phyloP scores from a whole-genome alignment of 1,140 invertebrate genomes.

The Trichoplusia ni region DNA sequence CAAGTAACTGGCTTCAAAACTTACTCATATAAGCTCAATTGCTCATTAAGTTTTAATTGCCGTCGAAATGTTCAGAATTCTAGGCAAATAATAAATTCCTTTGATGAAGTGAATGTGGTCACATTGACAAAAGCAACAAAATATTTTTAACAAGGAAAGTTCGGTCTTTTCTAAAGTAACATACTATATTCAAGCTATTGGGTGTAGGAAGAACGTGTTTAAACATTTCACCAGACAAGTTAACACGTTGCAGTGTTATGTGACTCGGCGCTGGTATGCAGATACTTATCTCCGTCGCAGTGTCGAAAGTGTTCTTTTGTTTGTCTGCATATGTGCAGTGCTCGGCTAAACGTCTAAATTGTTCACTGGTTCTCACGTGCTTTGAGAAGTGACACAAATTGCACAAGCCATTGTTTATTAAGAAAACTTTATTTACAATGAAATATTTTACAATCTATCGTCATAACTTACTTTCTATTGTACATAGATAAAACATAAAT shows the following conservation, averaged over 20 bases:
- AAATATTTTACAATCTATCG: slow-evolving; percentile 75
- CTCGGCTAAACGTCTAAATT: slow-evolving; percentile 41
- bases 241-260: not conserved
- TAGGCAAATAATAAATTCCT: too few relatives aligned
- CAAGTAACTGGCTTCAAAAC: too few relatives aligned
- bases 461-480: slow-evolving; percentile 64
- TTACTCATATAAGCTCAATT: too few relatives aligned
- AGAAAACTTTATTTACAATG: slow-evolving; percentile 78
- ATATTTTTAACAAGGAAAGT: too few relatives aligned
- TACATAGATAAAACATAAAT: slow-evolving; percentile 58
- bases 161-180: not conserved
- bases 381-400: slow-evolving; percentile 52
- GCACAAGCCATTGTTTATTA: slow-evolving; percentile 61
- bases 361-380: slow-evolving; percentile 50
- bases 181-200: not conserved
- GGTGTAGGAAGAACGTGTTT: not conserved
- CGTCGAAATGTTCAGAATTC: too few relatives aligned
- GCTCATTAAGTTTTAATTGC: too few relatives aligned
- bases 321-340: slow-evolving; percentile 32
- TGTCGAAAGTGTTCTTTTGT: slow-evolving; percentile 38
- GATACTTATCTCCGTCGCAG: slow-evolving; percentile 22
- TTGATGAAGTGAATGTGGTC: too few relatives aligned
- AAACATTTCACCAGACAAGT: not conserved
- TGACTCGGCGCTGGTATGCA: slow-evolving; percentile 1
- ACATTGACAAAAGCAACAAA: too few relatives aligned